Base-by-base conservation (phyloP, 1,140 invertebrate genomes). In the Gonatopus flavifemur region DNA sequence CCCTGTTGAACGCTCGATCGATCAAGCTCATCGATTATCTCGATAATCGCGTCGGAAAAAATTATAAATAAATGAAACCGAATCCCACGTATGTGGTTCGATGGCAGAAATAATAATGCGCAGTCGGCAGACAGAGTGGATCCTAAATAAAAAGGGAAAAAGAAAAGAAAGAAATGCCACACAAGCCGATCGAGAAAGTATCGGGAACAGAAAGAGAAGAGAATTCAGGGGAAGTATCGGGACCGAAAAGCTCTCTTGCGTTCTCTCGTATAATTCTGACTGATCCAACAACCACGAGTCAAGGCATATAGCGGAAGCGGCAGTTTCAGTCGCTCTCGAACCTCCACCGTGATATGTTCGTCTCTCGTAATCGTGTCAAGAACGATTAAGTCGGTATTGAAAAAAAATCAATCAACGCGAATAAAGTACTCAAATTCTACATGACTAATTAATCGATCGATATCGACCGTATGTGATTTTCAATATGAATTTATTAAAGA, bases 291-390 rank as follows among this genome's bases (percentile, higher is more conserved):
- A 28, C 51, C 45, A 47, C 53, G 57, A 55, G 46, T 52, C 47
- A 39, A 45, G 41, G 52, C 49, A 53, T 49, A 43, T 32, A 52
- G 37, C 55, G 57, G 59, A 58, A 62, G 55, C 46, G 49, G 56
- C 59, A 56, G 69, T 63, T 66, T 73, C 69, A 74, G 71, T 74
- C 57, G 59, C 55, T 52, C 62, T 64, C 60, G 68, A 69, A 53
- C 69, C 63, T 61, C 48, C 69, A 62, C 15, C 59, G 65, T 53
- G 53, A 60, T 64, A 66, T 56, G 62, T 52, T 60, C 62, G 43
- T 15, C 31, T 38, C 52, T 28, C 25, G 35, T 41, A 42, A 37
- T 45, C 20, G 12, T 31, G 25, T 32, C 25, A 28, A 39, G 25
- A 35, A 44, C 41, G n/a, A 31, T 30, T 24, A 24, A n/a, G 41